Percentiles rank a stretch among this genome's conserved stretches.
Conservation (phyloP, 2,888 invertebrate genomes). For the Pyrochroa serraticornis region DNA sequence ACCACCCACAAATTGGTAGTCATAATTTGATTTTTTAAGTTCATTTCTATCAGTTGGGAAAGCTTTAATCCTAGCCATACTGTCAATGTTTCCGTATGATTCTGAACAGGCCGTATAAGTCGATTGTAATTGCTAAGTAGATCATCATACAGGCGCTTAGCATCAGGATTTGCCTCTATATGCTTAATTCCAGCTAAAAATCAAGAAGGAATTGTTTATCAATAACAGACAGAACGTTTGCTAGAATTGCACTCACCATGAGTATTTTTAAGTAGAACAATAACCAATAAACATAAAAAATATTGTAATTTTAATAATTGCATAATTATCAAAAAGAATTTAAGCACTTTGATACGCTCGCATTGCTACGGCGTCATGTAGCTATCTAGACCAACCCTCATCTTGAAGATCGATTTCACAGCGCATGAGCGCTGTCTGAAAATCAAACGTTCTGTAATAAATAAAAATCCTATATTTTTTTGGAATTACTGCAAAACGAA, state of each 20-base stretch:
- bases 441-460: too few relatives aligned
- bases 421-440: too few relatives aligned
- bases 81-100: conserved; percentile 89
- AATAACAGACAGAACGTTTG: not conserved
- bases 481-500: too few relatives aligned
- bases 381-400: too few relatives aligned
- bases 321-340: conserved; percentile 7
- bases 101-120: conserved; percentile 90
- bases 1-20: conserved; percentile 94
- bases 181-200: conserved; percentile 53
- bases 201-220: too few relatives aligned
- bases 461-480: too few relatives aligned
- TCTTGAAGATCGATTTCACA: too few relatives aligned
- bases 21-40: conserved; percentile 92
- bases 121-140: conserved; percentile 95
- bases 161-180: conserved; percentile 88
- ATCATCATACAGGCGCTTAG: conserved; percentile 95
- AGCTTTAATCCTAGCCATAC: conserved; percentile 90
- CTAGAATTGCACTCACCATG: not conserved
- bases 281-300: conserved; percentile 14
- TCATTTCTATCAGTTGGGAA: conserved; percentile 90
- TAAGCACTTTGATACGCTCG: conserved; percentile 17
- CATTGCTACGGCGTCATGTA: conserved; percentile 3
- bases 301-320: conserved; percentile 22
- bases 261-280: conserved; percentile 4